Base-by-base conservation (phyloP, 1,140 invertebrate genomes). In the Sminthurinus signatus region DNA sequence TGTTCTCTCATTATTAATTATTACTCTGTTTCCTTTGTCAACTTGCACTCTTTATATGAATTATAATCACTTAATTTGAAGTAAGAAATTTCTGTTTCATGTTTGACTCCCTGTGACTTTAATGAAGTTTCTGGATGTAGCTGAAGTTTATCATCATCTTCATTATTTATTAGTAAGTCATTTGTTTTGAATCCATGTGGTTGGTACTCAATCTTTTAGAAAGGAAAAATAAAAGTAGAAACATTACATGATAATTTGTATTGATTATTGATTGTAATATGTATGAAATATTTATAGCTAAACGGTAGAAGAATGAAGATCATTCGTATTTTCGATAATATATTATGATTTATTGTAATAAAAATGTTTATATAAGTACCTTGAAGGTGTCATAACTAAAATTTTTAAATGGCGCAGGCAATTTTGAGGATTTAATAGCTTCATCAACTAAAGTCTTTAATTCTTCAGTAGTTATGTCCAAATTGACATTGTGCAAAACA, bases 21-120 rank as follows among this genome's bases (percentile, higher is more conserved):
- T n/a, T 42, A 42, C 39, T 42, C 10, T 42, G 10, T n/a, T 42
- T 42, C 10, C 10, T 19, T 19, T 23, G 36, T 57, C 14, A 57
- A 57, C 25, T 61, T 61, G 4, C 23, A 10, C 28, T 36, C 29
- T 17, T 56, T 39, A 48, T 66, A 66, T 14, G 3, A 44, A 5
- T 74, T 54, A 46, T 77, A 77, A 54, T 76, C 75, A 31, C 70
- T 65, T 48, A 69, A 58, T 39, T 72, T 76, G 68, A 77, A 77
- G 65, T 72, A 76, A 21, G 74, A 75, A n/a, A 77, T 71, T 64
- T 76, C 76, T 19, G 76, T 76, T 70, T 76, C 76, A 65, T 75
- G 61, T 48, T 68, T 62, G 3, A 77, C 67, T 8, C 73, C 73
- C 69, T 70, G 68, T 2, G 71, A 64, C 1, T 19, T 10, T 23